Percentiles rank a stretch among this genome's conserved stretches.
Conservation (phyloP, 2,113 vertebrate species). For the Saguinus midas region DNA sequence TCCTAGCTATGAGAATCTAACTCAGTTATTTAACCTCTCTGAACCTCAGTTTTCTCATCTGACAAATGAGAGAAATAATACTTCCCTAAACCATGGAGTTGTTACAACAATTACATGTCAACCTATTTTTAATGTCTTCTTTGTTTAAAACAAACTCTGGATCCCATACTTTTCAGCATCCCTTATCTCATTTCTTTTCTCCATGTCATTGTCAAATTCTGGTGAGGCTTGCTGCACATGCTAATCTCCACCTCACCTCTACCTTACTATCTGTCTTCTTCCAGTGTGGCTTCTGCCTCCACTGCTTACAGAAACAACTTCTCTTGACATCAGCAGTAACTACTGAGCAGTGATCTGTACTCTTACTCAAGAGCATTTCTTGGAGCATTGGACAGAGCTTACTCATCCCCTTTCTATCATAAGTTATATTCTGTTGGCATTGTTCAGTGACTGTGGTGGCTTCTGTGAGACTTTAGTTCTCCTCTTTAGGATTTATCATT, state of each 20-base stretch:
- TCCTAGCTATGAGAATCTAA: not conserved
- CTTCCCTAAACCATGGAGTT: not conserved
- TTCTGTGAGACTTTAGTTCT: not conserved
- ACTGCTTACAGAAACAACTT: not conserved
- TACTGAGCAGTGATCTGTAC: accelerated
- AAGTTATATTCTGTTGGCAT: not conserved
- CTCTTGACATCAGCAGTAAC: not conserved
- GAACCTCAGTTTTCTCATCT: not conserved
- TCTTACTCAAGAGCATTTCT: not conserved
- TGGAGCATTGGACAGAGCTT: not conserved
- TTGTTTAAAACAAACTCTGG: not conserved
- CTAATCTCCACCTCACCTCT: not conserved
- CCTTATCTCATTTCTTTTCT: not conserved
- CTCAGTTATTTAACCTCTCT: not conserved
- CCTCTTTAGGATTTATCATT: not conserved
- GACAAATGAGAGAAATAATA: not conserved
- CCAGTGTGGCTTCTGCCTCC: not conserved
- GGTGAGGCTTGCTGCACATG: not conserved
- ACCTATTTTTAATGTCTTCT: not conserved
- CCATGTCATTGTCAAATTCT: not conserved
- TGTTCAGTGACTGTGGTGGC: not conserved
- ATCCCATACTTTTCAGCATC: not conserved
- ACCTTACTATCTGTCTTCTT: not conserved
- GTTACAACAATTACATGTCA: not conserved
- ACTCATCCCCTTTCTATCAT: not conserved